Base-by-base conservation (phyloP, 1,140 invertebrate genomes). In the Apis cerana region DNA sequence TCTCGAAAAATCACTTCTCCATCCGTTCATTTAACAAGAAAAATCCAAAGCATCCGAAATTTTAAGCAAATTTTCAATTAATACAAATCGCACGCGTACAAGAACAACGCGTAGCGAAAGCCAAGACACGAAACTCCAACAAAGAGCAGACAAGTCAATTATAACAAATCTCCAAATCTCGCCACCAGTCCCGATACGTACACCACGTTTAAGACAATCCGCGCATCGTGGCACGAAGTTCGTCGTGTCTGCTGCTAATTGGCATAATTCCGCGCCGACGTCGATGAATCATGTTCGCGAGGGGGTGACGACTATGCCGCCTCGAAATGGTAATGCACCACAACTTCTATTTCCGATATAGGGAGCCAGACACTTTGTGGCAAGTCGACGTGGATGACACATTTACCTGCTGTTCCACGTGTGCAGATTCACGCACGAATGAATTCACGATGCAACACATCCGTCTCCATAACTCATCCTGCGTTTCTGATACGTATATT, bases 271-370 rank as follows among this genome's bases (percentile, higher is more conserved):
- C 74, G 69, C 67, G 52, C 54, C 78, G 71, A 84, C 75, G 79
- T 86, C 84, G 74, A 85, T 85, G 77, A 87, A 85, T 86, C 76
- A 83, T 65, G 58, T 43, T 77, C 84, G 72, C 64, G 77, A 75
- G 80, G 52, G 48, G 50, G 71, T 65, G 19, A 27, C 50, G 72
- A 74, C 27, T 58, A 59, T 33, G 33, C 33, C 72, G 56, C 19
- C 68, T 12, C 13, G 54, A 76, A 65, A 76, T 23, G 54, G 62
- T 68, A 54, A 68, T 67, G 54, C 64, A 21, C 64, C 12, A 33
- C 33, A 74, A 82, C 72, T 82, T 82, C 80, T 82, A 64, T 76
- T 68, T 68, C 67, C 70, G 70, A 74, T 80, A 80, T 48, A 61
- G 50, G 58, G 15, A 56, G 61, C 48, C 8, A 65, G 48, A 19